Conservation (phyloP, 2,113 vertebrate genomes). For the Himantopus leucocephalus region DNA sequence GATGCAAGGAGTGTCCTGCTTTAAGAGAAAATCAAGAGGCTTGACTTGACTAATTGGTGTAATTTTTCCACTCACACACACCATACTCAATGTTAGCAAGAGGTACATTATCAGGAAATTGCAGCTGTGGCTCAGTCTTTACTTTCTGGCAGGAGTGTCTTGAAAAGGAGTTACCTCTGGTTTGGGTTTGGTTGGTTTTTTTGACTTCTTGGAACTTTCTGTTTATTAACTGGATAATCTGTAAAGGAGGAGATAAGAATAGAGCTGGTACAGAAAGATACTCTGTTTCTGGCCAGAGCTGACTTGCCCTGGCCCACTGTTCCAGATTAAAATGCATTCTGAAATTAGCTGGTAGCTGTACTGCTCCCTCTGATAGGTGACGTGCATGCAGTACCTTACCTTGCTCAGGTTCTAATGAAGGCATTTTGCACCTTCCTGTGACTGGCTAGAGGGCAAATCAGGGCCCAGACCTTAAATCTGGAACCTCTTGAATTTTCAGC, state of each 20-base stretch:
- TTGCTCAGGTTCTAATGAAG: neutral
- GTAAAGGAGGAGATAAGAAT: neutral
- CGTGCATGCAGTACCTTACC: neutral
- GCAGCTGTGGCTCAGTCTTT: neutral
- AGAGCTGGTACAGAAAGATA: slow-evolving; percentile 26
- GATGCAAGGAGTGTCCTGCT: neutral
- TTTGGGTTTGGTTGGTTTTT: neutral
- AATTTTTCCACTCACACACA: neutral
- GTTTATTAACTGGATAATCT: neutral
- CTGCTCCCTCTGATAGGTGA: neutral
- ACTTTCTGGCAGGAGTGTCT: neutral
- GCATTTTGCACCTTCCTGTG: neutral
- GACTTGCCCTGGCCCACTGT: neutral
- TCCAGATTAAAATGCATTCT: neutral
- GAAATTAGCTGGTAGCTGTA: neutral
- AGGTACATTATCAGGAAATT: neutral
- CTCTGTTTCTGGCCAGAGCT: neutral
- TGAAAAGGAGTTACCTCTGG: neutral
- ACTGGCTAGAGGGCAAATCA: neutral
- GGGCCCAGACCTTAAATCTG: neutral
- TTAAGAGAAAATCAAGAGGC: neutral
- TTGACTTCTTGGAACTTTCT: slow-evolving; percentile 21
- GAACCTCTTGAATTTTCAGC: neutral
- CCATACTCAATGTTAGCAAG: neutral
- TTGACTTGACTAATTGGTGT: neutral